These are phyloP conservation scores for Xerus rutilus DNA, from an alignment of 2,797 vertebrate genomes.

Conservation along the genomic window DNA sequence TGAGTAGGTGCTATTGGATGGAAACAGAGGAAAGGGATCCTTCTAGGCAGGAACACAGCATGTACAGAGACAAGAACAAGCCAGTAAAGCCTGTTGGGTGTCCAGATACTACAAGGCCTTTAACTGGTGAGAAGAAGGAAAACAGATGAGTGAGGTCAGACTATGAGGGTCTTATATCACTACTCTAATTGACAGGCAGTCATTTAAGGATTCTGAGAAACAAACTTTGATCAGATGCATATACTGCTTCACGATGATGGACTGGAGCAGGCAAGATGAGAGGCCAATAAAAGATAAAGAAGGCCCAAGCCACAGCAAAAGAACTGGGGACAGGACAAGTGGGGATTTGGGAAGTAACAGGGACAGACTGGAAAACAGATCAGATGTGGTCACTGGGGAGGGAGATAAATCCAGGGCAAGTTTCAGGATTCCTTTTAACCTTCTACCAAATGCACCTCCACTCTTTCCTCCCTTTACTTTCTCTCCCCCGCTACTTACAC, in stretches of 20 bases:
- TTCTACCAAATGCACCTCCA: neutral
- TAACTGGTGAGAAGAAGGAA: neutral
- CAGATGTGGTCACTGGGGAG: neutral
- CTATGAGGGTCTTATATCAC: neutral
- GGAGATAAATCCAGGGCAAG: neutral
- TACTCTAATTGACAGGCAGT: neutral
- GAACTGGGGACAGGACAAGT: rapidly evolving
- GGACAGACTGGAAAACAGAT: neutral
- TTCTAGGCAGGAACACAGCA: neutral
- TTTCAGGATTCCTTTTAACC: neutral
- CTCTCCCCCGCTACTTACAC: too few species aligned
- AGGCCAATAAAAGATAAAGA: neutral
- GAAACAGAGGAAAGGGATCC: neutral
- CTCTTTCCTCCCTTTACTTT: neutral
- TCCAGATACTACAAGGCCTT: neutral
- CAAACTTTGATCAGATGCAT: neutral
- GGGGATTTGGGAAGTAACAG: rapidly evolving
- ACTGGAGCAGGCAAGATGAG: neutral
- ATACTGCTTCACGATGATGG: neutral
- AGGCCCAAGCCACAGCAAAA: neutral
- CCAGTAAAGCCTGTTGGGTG: rapidly evolving
- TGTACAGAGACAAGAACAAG: neutral
- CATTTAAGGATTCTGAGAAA: neutral
- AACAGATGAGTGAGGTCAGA: neutral
- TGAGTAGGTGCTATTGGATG: neutral